A percentile compares a stretch with the other conserved stretches of the same genome.
These are phyloP conservation scores for Tetrao urogallus DNA, from an alignment of 2,113 vertebrate species.

Conservation along the genomic window DNA sequence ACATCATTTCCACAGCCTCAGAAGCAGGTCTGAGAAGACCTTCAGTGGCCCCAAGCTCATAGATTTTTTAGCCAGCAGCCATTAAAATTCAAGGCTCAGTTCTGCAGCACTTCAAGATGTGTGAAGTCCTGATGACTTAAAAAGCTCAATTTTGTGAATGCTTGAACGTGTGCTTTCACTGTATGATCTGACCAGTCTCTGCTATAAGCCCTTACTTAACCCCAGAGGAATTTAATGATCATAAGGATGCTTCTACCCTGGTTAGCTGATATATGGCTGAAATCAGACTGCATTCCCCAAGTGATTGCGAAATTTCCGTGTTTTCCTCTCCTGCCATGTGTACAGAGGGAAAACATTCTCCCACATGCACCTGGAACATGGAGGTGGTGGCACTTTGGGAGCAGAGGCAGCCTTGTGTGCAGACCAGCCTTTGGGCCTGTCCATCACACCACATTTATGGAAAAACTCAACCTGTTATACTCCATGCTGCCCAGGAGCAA, in stretches of 20 bases:
- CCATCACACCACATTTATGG: fast-evolving
- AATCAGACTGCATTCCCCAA: neutral
- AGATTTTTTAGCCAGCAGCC: neutral
- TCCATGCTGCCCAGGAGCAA: neutral
- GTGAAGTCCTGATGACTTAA: neutral
- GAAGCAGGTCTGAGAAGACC: neutral
- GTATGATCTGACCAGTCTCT: neutral
- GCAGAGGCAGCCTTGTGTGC: neutral
- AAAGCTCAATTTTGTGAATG: neutral
- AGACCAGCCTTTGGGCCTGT: neutral
- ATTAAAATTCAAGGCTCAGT: neutral
- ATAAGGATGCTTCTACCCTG: neutral
- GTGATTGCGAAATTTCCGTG: neutral
- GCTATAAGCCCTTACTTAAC: neutral
- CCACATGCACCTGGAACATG: neutral
- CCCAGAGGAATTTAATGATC: neutral
- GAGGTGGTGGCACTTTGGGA: neutral
- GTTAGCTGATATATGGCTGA: neutral
- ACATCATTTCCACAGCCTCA: neutral
- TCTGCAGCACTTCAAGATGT: neutral
- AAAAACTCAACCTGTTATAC: neutral
- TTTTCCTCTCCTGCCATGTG: neutral
- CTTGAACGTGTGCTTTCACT: neutral
- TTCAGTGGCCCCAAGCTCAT: neutral
- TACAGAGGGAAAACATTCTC: neutral